phyloP scores from a whole-genome alignment of 2,797 vertebrate genomes.

The Megalops cyprinoides region DNA sequence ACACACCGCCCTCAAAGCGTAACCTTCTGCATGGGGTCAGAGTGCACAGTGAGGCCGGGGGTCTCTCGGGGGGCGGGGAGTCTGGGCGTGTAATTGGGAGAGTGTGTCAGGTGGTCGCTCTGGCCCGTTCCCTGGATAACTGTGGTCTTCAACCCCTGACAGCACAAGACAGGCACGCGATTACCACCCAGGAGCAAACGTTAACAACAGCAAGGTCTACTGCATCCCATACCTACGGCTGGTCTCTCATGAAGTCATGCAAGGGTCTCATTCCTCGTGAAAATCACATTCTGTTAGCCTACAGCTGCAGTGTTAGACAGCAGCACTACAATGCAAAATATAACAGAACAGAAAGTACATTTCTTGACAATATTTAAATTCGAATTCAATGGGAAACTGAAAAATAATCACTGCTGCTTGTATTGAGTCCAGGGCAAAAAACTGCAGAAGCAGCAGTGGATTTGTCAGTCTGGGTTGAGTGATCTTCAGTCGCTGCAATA shows the following conservation, averaged over 20 bases:
- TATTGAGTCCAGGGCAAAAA: no score
- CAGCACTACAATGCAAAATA: no score
- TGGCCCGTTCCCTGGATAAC: constrained; percentile 44
- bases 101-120: constrained; percentile 24
- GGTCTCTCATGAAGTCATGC: constrained; percentile 31
- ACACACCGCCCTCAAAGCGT: constrained; percentile 20
- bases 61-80: constrained; percentile 6
- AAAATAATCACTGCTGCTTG: no score
- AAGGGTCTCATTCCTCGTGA: constrained; percentile 20
- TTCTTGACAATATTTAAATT: no score
- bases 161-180: constrained; percentile 42
- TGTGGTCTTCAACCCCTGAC: constrained; percentile 45
- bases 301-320: no score
- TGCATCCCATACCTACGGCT: constrained; percentile 26
- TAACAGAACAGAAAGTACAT: constrained; percentile 1
- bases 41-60: constrained; percentile 20
- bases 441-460: neutral
- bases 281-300: constrained; percentile 24
- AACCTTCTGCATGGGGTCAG: constrained; percentile 26
- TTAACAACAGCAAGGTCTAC: constrained; percentile 32
- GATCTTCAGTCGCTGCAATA: neutral
- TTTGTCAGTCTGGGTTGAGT: neutral
- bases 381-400: no score
- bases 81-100: constrained; percentile 50
- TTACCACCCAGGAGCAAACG: constrained; percentile 50